Evolutionary conservation across 2,888 invertebrate genomes (phyloP).

Genomic region (Netelia inedita): DNA sequence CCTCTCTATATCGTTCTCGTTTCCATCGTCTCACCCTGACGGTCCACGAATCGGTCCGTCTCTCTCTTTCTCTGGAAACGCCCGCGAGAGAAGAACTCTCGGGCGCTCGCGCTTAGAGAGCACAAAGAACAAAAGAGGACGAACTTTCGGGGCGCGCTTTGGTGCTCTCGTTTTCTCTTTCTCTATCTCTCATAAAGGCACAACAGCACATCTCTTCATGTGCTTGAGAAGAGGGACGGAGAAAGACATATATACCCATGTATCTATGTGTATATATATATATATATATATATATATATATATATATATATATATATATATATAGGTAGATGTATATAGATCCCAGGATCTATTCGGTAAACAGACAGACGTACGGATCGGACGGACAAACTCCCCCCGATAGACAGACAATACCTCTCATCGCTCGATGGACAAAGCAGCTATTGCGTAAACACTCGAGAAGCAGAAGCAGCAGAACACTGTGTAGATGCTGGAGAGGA

Average conservation of each 20-base stretch:
- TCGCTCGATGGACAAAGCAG: conserved; percentile 84
- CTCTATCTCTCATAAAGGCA: conserved; percentile 77
- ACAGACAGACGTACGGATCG: conserved; percentile 74
- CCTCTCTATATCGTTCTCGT: conserved; percentile 54
- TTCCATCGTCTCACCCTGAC: conserved; percentile 63
- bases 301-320: conserved; percentile 36
- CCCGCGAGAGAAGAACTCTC: conserved; percentile 65
- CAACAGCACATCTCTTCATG: conserved; percentile 81
- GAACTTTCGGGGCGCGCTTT: conserved; percentile 77
- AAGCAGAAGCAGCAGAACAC: conserved; percentile 69
- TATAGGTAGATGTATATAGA: conserved; percentile 50
- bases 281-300: conserved; percentile 10
- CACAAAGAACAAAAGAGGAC: conserved; percentile 79
- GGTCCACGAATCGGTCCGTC: conserved; percentile 56
- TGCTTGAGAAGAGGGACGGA: conserved; percentile 69
- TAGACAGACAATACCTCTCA: conserved; percentile 84
- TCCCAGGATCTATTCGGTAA: conserved; percentile 76
- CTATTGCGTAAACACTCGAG: conserved; percentile 85
- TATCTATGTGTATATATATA: conserved; percentile 18
- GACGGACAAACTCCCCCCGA: conserved; percentile 77
- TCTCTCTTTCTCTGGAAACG: conserved; percentile 63
- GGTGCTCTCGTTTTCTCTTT: conserved; percentile 50
- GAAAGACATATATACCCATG: conserved; percentile 62
- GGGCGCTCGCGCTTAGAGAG: conserved; percentile 70
- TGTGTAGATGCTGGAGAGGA: conserved; percentile 55